phyloP scores from a whole-genome alignment of 2,797 vertebrate genomes.

The Cossypha heuglini region DNA sequence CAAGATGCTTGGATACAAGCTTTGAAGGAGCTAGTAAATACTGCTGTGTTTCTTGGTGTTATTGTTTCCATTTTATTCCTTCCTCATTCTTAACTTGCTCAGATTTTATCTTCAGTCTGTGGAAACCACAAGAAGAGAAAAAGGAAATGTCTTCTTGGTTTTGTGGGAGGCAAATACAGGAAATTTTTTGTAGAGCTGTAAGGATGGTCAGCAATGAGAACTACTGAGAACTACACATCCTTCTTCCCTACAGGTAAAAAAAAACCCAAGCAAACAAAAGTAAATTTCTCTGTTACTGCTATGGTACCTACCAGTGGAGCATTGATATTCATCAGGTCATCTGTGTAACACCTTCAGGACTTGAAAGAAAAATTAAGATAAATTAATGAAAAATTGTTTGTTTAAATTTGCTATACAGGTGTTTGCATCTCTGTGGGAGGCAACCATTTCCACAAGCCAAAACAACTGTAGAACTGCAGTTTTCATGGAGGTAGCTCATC shows the following conservation, averaged over 20 bases:
- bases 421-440: not conserved
- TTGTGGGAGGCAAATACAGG: not conserved
- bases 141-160: not conserved
- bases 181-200: not conserved
- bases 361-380: not conserved
- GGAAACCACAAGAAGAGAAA: not conserved
- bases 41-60: not conserved
- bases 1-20: not conserved
- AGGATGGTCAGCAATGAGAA: not conserved
- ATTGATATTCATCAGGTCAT: not conserved
- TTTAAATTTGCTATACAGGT: not conserved
- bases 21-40: not conserved
- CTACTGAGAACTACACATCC: no score
- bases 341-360: not conserved
- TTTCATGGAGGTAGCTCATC: not conserved
- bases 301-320: not conserved
- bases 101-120: not conserved
- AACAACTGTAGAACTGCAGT: not conserved
- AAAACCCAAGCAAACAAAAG: not conserved
- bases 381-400: not conserved
- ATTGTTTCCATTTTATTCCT: not conserved
- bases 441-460: not conserved
- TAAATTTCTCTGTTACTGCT: not conserved
- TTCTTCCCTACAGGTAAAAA: not conserved
- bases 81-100: not conserved